A percentile compares a stretch with the other conserved stretches of the same genome.
These are phyloP conservation scores for Meloe dianella DNA, from an alignment of 2,888 invertebrate genomes.

Conservation along the genomic window DNA sequence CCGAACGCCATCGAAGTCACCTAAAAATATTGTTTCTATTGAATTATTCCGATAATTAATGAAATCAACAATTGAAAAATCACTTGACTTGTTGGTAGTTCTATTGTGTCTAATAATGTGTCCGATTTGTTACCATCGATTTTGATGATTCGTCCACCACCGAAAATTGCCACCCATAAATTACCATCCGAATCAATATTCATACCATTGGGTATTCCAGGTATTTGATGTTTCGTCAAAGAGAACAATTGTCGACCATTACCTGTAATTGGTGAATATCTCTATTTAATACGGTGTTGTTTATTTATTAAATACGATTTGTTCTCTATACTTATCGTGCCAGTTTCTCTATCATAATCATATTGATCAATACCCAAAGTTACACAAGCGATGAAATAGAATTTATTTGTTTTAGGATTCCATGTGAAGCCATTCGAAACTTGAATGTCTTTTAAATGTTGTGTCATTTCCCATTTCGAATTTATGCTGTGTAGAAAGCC, in stretches of 20 bases:
- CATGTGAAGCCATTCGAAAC: slow-evolving; percentile 73
- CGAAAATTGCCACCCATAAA: slow-evolving; percentile 79
- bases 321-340: slow-evolving; percentile 51
- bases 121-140: slow-evolving; percentile 63
- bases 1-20: slow-evolving; percentile 74
- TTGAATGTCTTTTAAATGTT: slow-evolving; percentile 28
- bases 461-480: slow-evolving; percentile 28
- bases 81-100: slow-evolving; percentile 70
- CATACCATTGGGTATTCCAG: slow-evolving; percentile 70
- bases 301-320: too few species aligned
- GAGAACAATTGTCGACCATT: slow-evolving; percentile 67
- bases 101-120: slow-evolving; percentile 65
- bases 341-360: slow-evolving; percentile 67
- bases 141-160: slow-evolving; percentile 67
- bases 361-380: slow-evolving; percentile 69
- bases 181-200: slow-evolving; percentile 71
- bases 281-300: background rate
- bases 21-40: too few species aligned
- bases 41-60: too few species aligned
- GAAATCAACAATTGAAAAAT: slow-evolving; percentile 50
- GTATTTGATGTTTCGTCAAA: slow-evolving; percentile 57
- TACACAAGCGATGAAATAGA: slow-evolving; percentile 77
- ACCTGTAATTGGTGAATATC: slow-evolving; percentile 59
- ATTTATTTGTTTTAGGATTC: slow-evolving; percentile 68
- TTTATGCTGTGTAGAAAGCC: slow-evolving; percentile 30